Evolutionary conservation across 2,888 invertebrate genomes (phyloP).

Genomic region (Biston stratarius): DNA sequence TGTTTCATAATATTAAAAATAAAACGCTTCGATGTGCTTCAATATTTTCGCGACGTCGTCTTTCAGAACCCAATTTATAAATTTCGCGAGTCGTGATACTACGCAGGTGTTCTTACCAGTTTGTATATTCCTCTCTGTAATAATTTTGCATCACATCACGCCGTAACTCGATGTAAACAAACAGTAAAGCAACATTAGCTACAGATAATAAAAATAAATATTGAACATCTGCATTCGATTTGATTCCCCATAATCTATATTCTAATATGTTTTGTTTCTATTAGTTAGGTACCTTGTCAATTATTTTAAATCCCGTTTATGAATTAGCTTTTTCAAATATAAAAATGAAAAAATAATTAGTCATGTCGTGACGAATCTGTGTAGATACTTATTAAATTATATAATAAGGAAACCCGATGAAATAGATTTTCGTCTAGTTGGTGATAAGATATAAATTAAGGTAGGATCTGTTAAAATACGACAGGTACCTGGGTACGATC

Average conservation of each 20-base stretch:
- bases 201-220: slow-evolving; percentile 8
- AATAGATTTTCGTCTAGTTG: neutral
- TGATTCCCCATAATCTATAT: neutral
- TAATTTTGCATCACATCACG: slow-evolving; percentile 2
- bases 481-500: neutral
- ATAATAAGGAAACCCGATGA: neutral
- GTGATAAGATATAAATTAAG: neutral
- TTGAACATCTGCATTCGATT: slow-evolving; percentile 13
- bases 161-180: slow-evolving; percentile 5
- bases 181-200: slow-evolving; percentile 7
- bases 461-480: neutral
- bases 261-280: neutral
- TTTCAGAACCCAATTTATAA: slow-evolving; percentile 12
- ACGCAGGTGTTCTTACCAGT: slow-evolving; percentile 8
- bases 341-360: no score
- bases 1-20: slow-evolving; percentile 11
- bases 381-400: no score
- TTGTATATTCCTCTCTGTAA: slow-evolving; percentile 12
- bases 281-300: neutral
- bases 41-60: slow-evolving; percentile 16
- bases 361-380: no score
- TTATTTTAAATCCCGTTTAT: neutral
- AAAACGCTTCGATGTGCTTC: slow-evolving; percentile 13
- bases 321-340: no score
- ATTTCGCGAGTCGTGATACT: slow-evolving; percentile 4